phyloP scores from a whole-genome alignment of 2,888 invertebrate species.

The Autographa gamma region DNA sequence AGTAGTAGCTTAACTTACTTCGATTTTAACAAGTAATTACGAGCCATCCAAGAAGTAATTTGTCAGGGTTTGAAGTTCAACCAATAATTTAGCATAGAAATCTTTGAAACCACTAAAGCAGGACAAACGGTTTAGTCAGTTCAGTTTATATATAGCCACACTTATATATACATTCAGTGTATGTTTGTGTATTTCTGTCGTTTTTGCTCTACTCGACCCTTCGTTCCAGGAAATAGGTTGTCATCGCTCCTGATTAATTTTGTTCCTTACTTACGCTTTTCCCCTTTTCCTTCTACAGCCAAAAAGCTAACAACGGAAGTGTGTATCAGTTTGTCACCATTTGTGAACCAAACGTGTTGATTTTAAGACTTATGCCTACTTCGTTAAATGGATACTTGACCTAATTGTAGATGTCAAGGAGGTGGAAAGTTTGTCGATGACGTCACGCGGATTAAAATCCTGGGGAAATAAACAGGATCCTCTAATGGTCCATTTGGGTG shows the following conservation, averaged over 20 bases:
- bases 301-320: constrained; percentile 7
- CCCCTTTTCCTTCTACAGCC: background rate
- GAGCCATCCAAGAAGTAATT: background rate
- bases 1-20: too few relatives aligned
- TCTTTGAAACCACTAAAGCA: background rate
- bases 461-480: constrained; percentile 34
- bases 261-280: constrained; percentile 13
- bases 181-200: constrained; percentile 6
- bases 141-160: background rate
- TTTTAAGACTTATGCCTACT: constrained; percentile 9
- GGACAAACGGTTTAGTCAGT: background rate
- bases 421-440: constrained; percentile 32
- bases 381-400: constrained; percentile 32
- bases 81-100: background rate
- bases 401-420: constrained; percentile 38
- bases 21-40: too few relatives aligned
- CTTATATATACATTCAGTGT: background rate
- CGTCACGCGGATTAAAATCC: constrained; percentile 33
- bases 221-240: constrained; percentile 12
- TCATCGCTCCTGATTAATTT: constrained; percentile 35
- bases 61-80: background rate
- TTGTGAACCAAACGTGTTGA: constrained; percentile 1
- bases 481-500: constrained; percentile 34
- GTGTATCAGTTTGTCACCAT: background rate
- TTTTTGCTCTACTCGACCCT: constrained; percentile 30